These are phyloP conservation scores for Caenorhabditis imperialis DNA, from an alignment of 2,888 invertebrate genomes.

Conservation along the genomic window DNA sequence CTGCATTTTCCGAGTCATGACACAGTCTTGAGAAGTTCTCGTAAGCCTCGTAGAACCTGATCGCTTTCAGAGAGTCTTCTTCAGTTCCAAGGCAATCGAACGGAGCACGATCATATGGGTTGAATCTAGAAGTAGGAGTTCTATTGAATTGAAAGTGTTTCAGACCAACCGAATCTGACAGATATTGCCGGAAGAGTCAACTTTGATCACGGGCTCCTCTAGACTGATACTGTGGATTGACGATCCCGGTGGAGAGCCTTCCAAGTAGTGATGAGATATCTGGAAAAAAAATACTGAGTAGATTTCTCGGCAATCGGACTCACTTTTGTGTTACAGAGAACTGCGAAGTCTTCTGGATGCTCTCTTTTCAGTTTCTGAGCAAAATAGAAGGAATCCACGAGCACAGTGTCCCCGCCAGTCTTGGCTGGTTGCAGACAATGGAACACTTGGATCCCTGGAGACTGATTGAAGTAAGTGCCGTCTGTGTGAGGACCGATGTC, in stretches of 20 bases:
- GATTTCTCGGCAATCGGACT: constrained; percentile 8
- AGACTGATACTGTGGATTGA: constrained; percentile 40
- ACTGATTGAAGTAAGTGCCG: constrained; percentile 86
- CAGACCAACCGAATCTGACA: constrained; percentile 76
- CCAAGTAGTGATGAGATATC: constrained; percentile 65
- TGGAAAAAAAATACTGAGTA: background rate
- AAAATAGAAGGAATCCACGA: constrained; percentile 86
- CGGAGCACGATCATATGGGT: constrained; percentile 85
- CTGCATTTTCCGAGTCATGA: constrained; percentile 55
- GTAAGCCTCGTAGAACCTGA: constrained; percentile 73
- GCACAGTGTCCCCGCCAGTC: constrained; percentile 85
- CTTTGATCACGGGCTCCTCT: constrained; percentile 58
- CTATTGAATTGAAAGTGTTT: constrained; percentile 57
- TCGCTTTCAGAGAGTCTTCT: constrained; percentile 39
- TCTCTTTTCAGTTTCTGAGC: constrained; percentile 80
- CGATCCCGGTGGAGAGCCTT: constrained; percentile 61
- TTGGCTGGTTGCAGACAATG: constrained; percentile 83
- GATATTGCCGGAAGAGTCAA: constrained; percentile 52
- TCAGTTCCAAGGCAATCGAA: constrained; percentile 77
- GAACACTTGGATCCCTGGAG: constrained; percentile 83
- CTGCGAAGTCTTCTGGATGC: constrained; percentile 82
- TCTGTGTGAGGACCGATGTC: constrained; percentile 86
- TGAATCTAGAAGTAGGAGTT: constrained; percentile 81
- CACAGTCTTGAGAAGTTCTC: constrained; percentile 67
- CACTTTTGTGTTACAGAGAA: constrained; percentile 79